Base-by-base conservation (phyloP, 2,888 invertebrate species). In the Germaria angustata region DNA sequence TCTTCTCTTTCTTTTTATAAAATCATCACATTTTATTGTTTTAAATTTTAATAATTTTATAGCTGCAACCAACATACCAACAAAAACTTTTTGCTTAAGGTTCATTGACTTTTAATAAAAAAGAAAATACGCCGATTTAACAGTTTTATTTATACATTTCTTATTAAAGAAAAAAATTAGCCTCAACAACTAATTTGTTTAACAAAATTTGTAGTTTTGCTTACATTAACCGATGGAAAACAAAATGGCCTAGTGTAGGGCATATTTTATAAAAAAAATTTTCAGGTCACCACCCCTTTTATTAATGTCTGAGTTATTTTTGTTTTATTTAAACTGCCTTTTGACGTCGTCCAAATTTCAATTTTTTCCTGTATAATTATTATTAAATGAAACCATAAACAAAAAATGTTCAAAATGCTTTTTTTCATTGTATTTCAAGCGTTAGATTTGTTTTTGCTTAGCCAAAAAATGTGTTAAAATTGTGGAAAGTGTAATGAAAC, bases 101-200 rank as follows among this genome's bases (percentile, higher is more conserved):
- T 68, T 68, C 66, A 53, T 28, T 68, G 66, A 53, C 66, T 39
- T 68, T 11, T 17, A 17, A 28, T n/a, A 20, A 65, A 46, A 41
- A 41, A 20, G 6, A 41, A 63, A 44, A 39, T 15, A 11, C 17
- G 39, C 36, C 49, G 53, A 68, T 51, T 68, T 53, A 15, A 68
- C 24, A 28, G 1, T 41, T 68, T 51, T 66, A 17, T 44, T 34
- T 63, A 2, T 28, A 15, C 39, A 11, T 9, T 0, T 4, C 1
- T 20, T 22, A 44, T 13, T 51, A 13, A 15, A 39, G 39, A 28
- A n/a, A n/a, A n/a, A n/a, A n/a, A n/a, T n/a, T n/a, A n/a, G n/a
- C n/a, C n/a, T n/a, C n/a, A n/a, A n/a, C n/a, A 3, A 36, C 9
- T 32, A 9, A 32, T 15, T 4, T 13, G 32, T 28, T 15, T 32